Evolutionary conservation across 2,888 invertebrate genomes (phyloP).

Genomic region (Dynastes maya): DNA sequence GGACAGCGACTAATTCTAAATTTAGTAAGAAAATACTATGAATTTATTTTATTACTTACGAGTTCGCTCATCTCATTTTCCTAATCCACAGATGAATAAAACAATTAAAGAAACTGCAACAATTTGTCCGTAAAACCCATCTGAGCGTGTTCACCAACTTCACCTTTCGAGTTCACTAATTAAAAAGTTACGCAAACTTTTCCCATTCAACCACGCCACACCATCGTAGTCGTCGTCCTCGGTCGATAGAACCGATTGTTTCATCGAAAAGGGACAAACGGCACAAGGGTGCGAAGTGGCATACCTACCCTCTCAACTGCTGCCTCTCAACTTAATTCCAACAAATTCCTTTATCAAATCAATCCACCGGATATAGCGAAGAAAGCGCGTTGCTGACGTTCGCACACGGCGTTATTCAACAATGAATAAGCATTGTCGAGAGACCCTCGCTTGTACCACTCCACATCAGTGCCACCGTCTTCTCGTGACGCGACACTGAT

Average conservation of each 20-base stretch:
- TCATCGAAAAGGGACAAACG: slow-evolving; percentile 10
- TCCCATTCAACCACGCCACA: slow-evolving; percentile 1
- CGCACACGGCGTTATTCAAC: slow-evolving; percentile 15
- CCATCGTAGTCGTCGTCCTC: neutral
- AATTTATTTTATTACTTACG: too few relatives aligned
- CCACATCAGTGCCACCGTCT: too few relatives aligned
- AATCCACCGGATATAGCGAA: slow-evolving; percentile 23
- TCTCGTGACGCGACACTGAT: too few relatives aligned
- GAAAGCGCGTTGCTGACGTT: slow-evolving; percentile 24
- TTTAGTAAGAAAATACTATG: too few relatives aligned
- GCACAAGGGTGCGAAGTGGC: slow-evolving; percentile 25
- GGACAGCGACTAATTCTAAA: too few relatives aligned
- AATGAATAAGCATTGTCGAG: slow-evolving; percentile 4
- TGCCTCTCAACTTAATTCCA: slow-evolving; percentile 43
- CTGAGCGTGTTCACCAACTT: too few relatives aligned
- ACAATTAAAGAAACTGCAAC: slow-evolving; percentile 12
- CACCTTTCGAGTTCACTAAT: slow-evolving; percentile 11
- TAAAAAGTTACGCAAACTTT: slow-evolving; percentile 39
- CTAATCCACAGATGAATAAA: neutral
- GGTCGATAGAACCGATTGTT: slow-evolving; percentile 42
- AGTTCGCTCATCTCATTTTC: too few relatives aligned
- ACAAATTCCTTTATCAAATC: slow-evolving; percentile 48
- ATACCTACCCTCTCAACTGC: slow-evolving; percentile 5
- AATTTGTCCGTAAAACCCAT: slow-evolving; percentile 26
- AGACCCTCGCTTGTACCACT: too few relatives aligned